Percentiles rank a stretch among this genome's conserved stretches.
These are phyloP conservation scores for Poeciliopsis retropinna DNA, from an alignment of 2,113 vertebrate species.

Conservation along the genomic window DNA sequence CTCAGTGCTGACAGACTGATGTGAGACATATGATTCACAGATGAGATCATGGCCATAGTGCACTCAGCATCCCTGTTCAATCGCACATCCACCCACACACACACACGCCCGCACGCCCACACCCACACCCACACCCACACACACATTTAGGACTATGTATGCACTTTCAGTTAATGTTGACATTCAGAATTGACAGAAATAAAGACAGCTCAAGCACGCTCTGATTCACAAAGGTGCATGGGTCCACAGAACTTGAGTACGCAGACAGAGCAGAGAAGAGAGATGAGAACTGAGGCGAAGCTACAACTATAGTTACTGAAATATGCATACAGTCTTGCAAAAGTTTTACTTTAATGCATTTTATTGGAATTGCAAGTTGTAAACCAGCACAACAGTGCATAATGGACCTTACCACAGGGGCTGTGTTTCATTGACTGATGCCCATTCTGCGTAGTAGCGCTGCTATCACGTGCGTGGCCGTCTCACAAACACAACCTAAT, in stretches of 20 bases:
- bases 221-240: constrained; percentile 37
- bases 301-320: background rate
- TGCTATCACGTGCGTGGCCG: too few relatives aligned
- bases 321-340: background rate
- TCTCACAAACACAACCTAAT: too few relatives aligned
- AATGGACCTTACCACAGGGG: too few relatives aligned
- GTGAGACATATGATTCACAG: constrained; percentile 70
- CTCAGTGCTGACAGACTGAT: constrained; percentile 70
- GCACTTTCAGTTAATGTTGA: constrained; percentile 7
- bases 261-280: too few relatives aligned
- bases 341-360: background rate
- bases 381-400: background rate
- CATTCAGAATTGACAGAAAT: constrained; percentile 18
- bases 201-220: constrained; percentile 31
- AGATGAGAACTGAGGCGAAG: too few relatives aligned
- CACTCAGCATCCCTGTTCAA: constrained; percentile 40
- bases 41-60: constrained; percentile 46
- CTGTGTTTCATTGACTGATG: too few relatives aligned
- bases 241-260: constrained; percentile 13
- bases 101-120: background rate
- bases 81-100: background rate
- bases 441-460: too few relatives aligned
- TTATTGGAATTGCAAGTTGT: background rate
- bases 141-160: constrained; percentile 9
- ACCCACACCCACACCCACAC: background rate